A percentile compares a stretch with the other conserved stretches of the same genome.
Conservation (phyloP, 1,140 invertebrate genomes). For the Megalopta genalis region DNA sequence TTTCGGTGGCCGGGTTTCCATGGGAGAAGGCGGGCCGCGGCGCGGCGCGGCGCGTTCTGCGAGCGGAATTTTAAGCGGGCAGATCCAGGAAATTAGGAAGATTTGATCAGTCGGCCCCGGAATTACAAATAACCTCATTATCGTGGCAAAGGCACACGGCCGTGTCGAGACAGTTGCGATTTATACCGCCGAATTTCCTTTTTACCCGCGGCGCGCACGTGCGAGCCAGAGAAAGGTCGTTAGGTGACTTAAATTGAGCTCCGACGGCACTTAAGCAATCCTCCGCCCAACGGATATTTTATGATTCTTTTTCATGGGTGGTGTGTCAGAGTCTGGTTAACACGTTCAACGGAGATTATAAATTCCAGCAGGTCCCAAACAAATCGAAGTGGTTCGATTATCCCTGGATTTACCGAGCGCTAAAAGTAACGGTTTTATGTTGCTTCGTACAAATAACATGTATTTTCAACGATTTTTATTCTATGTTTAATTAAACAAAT, state of each 20-base stretch:
- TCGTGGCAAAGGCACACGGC: conserved; percentile 39
- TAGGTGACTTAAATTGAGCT: conserved; percentile 51
- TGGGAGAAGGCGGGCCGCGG: conserved; percentile 5
- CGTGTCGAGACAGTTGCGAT: conserved; percentile 41
- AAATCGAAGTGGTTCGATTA: too few species aligned
- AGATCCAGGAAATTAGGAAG: conserved; percentile 72
- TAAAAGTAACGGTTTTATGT: too few species aligned
- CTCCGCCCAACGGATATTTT: background rate
- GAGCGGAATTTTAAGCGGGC: conserved; percentile 66
- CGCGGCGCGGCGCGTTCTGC: conserved; percentile 21
- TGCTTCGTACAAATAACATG: too few species aligned
- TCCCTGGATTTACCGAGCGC: too few species aligned
- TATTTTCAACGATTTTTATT: too few species aligned
- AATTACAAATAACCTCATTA: conserved; percentile 74
- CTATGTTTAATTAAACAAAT: too few species aligned
- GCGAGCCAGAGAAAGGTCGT: conserved; percentile 16
- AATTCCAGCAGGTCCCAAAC: too few species aligned
- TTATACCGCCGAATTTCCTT: conserved; percentile 62
- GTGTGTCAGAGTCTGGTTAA: too few species aligned
- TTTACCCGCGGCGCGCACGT: conserved; percentile 28
- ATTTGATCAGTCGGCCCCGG: conserved; percentile 67
- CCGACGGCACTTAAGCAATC: background rate
- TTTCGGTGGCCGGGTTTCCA: background rate
- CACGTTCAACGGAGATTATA: too few species aligned
- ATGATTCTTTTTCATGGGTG: background rate